Evolutionary conservation across 2,888 invertebrate genomes (phyloP), one percentile per base, ranked within the genome.

Genomic region (Drosophila kokeensis): DNA sequence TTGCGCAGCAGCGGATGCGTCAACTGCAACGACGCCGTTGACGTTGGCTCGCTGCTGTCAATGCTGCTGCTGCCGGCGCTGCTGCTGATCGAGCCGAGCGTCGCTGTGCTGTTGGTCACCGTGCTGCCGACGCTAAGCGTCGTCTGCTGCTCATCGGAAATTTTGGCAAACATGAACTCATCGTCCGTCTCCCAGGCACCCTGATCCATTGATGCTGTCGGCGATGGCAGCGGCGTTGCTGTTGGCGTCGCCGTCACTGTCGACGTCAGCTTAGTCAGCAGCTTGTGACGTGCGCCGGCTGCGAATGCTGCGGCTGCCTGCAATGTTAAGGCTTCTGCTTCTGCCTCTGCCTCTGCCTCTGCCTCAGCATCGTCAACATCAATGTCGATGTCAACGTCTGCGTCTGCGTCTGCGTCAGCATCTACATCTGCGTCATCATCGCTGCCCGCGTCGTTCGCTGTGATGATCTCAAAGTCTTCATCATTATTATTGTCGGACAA

Each of bases 141-240:
- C 27, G 50, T 27, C 36, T 29, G 66, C 49, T 59, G 32, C 7
- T 57, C 52, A n/a, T 40, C 68, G 18, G 89, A 80, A 13, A 55
- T 55, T 34, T 87, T 90, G 45, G 91, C 84, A 71, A 92, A 93
- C 83, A 91, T 91, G 76, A 93, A 93, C 72, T 93, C 93, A 76
- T 92, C 92, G 80, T 92, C 93, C 49, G 92, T 91, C 80, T 93
- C 93, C 93, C 93, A 93, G 75, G 92, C 93, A 60, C 91, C 91
- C 30, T 93, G 91, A 85, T 93, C 93, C 82, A 92, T 77, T 21
- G 86, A 85, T 21, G 75, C 74, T 42, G 82, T 86, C 36, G 86
- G 80, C 57, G 87, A 85, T 7, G 83, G 81, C 69, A 82, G 69
- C 61, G 77, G 79, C 59, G 79, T 73, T 18, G 55, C 61, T 34